Evolutionary conservation across 2,888 invertebrate genomes (phyloP).

Genomic region (Meghimatium bilineatum): DNA sequence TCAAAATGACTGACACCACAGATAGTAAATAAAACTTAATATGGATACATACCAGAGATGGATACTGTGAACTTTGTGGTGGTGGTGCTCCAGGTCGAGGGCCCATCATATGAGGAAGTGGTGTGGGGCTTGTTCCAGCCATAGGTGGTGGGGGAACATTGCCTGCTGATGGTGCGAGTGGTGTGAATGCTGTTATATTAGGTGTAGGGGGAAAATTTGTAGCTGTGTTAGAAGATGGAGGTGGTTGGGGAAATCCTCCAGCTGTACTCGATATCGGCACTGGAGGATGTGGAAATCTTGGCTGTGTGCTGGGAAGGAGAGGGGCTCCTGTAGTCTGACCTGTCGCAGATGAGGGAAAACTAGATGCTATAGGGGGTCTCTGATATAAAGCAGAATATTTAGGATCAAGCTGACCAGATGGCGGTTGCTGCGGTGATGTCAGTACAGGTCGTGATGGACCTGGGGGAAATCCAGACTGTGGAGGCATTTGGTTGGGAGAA

Average conservation of each 20-base stretch:
- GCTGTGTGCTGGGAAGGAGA: neutral
- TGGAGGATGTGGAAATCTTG: constrained; percentile 21
- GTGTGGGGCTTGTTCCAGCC: constrained; percentile 8
- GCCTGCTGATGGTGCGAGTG: constrained; percentile 11
- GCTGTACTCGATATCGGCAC: neutral
- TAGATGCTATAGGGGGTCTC: constrained; percentile 37
- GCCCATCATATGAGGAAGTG: constrained; percentile 13
- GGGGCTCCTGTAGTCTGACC: constrained; percentile 30
- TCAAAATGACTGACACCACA: no score
- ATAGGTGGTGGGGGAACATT: constrained; percentile 7
- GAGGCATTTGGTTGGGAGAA: constrained; percentile 8
- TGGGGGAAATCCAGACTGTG: constrained; percentile 32
- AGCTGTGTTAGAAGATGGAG: constrained; percentile 11
- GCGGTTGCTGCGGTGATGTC: constrained; percentile 6
- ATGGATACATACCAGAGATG: constrained; percentile 30
- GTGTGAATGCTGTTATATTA: constrained; percentile 29
- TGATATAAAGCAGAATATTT: constrained; percentile 16
- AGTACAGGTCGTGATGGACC: constrained; percentile 22
- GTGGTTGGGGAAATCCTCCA: constrained; percentile 24
- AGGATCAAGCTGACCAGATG: constrained; percentile 6
- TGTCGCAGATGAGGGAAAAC: constrained; percentile 44
- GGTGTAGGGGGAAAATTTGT: constrained; percentile 30
- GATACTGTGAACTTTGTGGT: constrained; percentile 1
- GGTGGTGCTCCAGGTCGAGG: constrained; percentile 7
- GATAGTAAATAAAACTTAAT: neutral